These are phyloP conservation scores for Eristalis arbustorum DNA, from an alignment of 2,888 invertebrate genomes.

Conservation along the genomic window DNA sequence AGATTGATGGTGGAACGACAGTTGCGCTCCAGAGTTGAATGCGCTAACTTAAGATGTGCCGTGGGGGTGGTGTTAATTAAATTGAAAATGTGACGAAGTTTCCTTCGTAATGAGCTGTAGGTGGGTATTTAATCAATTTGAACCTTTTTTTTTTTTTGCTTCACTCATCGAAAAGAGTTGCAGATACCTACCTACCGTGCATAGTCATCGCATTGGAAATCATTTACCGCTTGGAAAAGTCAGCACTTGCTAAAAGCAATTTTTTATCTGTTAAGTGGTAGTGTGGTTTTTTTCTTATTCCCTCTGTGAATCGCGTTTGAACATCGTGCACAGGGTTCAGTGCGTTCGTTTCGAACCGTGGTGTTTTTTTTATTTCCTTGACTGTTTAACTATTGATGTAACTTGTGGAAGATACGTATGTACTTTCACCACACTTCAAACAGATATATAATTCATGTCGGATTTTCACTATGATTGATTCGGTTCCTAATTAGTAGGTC, in stretches of 20 bases:
- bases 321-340: too few relatives aligned
- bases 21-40: conserved; percentile 38
- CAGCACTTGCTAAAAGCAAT: not conserved
- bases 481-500: too few relatives aligned
- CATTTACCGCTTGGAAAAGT: too few relatives aligned
- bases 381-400: too few relatives aligned
- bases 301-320: too few relatives aligned
- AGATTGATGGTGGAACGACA: conserved; percentile 73
- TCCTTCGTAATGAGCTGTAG: conserved; percentile 8
- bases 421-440: too few relatives aligned
- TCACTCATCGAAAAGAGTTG: not conserved
- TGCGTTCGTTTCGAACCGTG: too few relatives aligned
- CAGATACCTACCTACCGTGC: not conserved
- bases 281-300: not conserved
- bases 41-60: conserved; percentile 4
- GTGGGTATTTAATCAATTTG: not conserved
- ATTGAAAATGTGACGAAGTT: not conserved
- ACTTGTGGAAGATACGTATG: too few relatives aligned
- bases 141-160: not conserved
- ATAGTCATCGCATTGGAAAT: not conserved
- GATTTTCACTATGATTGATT: too few relatives aligned
- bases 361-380: too few relatives aligned
- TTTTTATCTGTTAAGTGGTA: not conserved
- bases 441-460: too few relatives aligned
- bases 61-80: not conserved